phyloP scores from a whole-genome alignment of 2,797 vertebrate genomes.

The Prunella strophiata region DNA sequence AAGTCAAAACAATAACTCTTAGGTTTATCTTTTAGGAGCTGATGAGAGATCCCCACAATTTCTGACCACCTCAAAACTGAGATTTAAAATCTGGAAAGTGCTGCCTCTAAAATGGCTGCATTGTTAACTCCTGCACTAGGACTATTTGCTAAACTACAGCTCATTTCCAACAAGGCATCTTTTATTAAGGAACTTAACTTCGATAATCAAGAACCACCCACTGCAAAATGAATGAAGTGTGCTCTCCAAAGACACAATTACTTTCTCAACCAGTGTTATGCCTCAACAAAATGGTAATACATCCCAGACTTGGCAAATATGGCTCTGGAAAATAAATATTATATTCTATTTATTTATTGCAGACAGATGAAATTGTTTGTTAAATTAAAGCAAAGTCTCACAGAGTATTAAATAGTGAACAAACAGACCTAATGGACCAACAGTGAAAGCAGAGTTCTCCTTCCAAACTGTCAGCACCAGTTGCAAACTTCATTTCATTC shows the following conservation, averaged over 20 bases:
- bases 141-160: not conserved
- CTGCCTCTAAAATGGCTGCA: not conserved
- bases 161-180: not conserved
- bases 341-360: not conserved
- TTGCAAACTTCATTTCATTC: not conserved
- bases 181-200: not conserved
- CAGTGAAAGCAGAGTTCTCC: not conserved
- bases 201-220: not conserved
- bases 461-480: not conserved
- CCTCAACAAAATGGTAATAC: not conserved
- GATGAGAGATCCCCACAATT: not conserved
- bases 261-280: not conserved
- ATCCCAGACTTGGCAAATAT: not conserved
- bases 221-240: not conserved
- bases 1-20: not conserved
- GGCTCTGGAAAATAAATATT: not conserved
- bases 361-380: not conserved
- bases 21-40: not conserved
- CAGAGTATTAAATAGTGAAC: not conserved
- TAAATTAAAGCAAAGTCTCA: not conserved
- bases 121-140: not conserved
- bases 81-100: not conserved
- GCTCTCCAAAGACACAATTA: not conserved
- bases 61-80: not conserved
- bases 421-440: not conserved